A percentile compares a stretch with the other conserved stretches of the same genome.
Evolutionary conservation across 1,140 invertebrate genomes (phyloP).

Genomic region (Aradophagus sp.): DNA sequence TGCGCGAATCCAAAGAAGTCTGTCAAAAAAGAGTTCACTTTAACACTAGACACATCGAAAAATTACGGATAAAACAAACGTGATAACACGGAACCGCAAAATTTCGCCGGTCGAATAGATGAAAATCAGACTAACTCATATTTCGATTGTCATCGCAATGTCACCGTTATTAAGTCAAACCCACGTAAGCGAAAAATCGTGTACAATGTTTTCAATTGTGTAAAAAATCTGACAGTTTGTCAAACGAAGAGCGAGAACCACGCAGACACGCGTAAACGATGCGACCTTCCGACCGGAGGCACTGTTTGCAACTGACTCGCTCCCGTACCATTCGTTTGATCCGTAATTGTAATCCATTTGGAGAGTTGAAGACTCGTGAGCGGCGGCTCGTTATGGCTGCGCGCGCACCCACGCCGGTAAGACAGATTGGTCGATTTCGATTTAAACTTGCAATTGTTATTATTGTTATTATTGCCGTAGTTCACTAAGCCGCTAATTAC

Average conservation of each 20-base stretch:
- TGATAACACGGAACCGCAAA: conserved; percentile 23
- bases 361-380: conserved; percentile 26
- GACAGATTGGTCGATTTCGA: conserved; percentile 28
- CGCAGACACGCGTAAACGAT: conserved; percentile 32
- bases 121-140: conserved; percentile 18
- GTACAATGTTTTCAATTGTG: too few species aligned
- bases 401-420: conserved; percentile 33
- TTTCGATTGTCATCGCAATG: conserved; percentile 5
- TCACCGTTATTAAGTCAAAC: conserved; percentile 2
- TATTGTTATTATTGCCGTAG: too few species aligned
- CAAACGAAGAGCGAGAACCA: not conserved
- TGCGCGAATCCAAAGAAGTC: conserved; percentile 52
- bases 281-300: conserved; percentile 61
- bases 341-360: conserved; percentile 46
- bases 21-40: conserved; percentile 28
- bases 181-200: not conserved
- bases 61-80: conserved; percentile 27
- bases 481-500: too few species aligned
- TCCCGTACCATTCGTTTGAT: conserved; percentile 46
- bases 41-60: conserved; percentile 60
- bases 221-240: not conserved
- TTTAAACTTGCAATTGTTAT: conserved; percentile 17
- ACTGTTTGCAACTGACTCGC: conserved; percentile 67
- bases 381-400: conserved; percentile 26
- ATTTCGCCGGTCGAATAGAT: conserved; percentile 33